A percentile compares a stretch with the other conserved stretches of the same genome.
Conservation (phyloP, 2,888 invertebrate genomes). For the Anorthoa munda region DNA sequence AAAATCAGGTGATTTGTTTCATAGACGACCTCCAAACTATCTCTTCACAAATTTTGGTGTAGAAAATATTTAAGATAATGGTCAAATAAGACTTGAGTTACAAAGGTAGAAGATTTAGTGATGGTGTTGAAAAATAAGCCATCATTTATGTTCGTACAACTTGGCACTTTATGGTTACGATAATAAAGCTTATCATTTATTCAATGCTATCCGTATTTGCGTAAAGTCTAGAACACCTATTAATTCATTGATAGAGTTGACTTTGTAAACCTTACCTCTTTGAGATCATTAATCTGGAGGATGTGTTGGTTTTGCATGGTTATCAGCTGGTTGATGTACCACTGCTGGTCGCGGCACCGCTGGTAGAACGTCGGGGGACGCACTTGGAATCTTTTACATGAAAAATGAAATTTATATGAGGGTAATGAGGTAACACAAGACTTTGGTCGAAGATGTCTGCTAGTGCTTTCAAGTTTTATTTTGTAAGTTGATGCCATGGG, state of each 20-base stretch:
- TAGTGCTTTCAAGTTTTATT: too few relatives aligned
- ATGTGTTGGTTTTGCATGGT: constrained; percentile 95
- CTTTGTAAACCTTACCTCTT: constrained; percentile 90
- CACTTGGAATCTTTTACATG: constrained; percentile 94
- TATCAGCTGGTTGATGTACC: constrained; percentile 96
- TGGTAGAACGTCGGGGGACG: constrained; percentile 98
- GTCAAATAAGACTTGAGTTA: too few relatives aligned
- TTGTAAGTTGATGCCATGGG: too few relatives aligned
- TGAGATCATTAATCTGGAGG: constrained; percentile 95
- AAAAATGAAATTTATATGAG: constrained; percentile 15
- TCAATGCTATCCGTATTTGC: neutral
- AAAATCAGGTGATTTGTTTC: too few relatives aligned
- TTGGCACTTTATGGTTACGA: neutral
- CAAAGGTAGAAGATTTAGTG: too few relatives aligned
- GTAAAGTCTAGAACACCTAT: neutral
- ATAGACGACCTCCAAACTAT: too few relatives aligned
- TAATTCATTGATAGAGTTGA: too few relatives aligned
- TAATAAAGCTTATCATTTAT: neutral
- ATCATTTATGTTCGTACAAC: too few relatives aligned
- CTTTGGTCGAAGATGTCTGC: neutral
- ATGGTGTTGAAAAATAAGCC: too few relatives aligned
- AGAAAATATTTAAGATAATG: too few relatives aligned
- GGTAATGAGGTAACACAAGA: neutral
- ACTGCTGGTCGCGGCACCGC: constrained; percentile 97
- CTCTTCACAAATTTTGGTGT: too few relatives aligned